Evolutionary conservation across 1,140 invertebrate species (phyloP).

Genomic region (Drosophila cardini): DNA sequence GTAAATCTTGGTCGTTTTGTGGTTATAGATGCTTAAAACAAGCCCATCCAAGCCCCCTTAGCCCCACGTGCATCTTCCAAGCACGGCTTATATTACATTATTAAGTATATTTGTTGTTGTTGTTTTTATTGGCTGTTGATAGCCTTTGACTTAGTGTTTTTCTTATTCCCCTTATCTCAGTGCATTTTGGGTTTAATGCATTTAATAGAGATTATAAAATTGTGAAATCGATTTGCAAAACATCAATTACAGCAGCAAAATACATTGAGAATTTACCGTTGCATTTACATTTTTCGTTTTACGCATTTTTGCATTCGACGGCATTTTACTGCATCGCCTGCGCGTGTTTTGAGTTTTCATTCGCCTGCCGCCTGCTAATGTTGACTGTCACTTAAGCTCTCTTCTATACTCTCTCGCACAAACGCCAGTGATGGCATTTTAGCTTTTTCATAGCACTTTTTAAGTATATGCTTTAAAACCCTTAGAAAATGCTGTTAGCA

Average conservation of each 20-base stretch:
- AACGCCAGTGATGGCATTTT: background rate
- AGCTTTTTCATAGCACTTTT: too few relatives aligned
- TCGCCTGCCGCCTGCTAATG: slow-evolving; percentile 30
- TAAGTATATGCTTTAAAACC: too few relatives aligned
- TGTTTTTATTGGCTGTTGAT: slow-evolving; percentile 52
- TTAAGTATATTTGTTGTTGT: slow-evolving; percentile 22
- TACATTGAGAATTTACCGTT: slow-evolving; percentile 34
- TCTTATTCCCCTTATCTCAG: slow-evolving; percentile 33
- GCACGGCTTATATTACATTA: slow-evolving; percentile 32
- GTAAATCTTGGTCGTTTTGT: slow-evolving; percentile 61
- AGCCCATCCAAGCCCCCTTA: background rate
- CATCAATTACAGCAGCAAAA: slow-evolving; percentile 23
- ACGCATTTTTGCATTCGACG: slow-evolving; percentile 48
- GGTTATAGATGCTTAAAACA: slow-evolving; percentile 65
- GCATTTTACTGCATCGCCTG: slow-evolving; percentile 35
- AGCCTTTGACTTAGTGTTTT: slow-evolving; percentile 57
- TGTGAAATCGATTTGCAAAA: slow-evolving; percentile 21
- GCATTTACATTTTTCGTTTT: slow-evolving; percentile 35
- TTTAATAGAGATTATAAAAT: slow-evolving; percentile 22
- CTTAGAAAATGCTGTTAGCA: too few relatives aligned
- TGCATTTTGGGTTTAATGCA: slow-evolving; percentile 26
- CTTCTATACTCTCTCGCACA: slow-evolving; percentile 30
- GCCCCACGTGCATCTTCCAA: slow-evolving; percentile 54
- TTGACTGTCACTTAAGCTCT: slow-evolving; percentile 5
- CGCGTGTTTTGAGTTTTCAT: slow-evolving; percentile 46